Evolutionary conservation across 2,113 vertebrate species (phyloP).

Genomic region (Tapirus terrestris): DNA sequence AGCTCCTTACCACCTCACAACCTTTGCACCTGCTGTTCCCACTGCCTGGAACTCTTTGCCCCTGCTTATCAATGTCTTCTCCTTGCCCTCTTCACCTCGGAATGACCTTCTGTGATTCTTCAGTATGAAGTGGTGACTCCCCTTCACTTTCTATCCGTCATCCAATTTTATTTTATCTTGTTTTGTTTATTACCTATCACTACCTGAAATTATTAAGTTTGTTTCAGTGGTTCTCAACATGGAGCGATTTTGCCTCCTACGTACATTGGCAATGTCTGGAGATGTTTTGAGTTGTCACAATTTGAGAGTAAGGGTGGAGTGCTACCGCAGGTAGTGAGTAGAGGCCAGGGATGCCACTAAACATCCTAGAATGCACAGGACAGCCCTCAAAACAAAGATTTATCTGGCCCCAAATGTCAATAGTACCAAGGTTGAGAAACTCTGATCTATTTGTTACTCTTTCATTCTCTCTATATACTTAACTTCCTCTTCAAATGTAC

Average conservation of each 20-base stretch:
- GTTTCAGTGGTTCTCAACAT: not conserved
- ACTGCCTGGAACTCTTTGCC: not conserved
- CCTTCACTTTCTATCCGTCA: not conserved
- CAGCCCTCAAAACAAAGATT: not conserved
- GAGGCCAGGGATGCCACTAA: not conserved
- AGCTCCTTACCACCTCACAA: not conserved
- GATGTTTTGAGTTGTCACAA: not conserved
- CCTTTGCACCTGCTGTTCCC: not conserved
- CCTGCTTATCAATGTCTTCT: not conserved
- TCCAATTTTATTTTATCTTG: not conserved
- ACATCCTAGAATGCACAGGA: not conserved
- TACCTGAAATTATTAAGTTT: not conserved
- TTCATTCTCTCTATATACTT: not conserved
- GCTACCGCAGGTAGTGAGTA: not conserved
- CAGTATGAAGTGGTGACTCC: not conserved
- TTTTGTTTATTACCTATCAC: not conserved
- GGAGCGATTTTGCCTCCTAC: not conserved
- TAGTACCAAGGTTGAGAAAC: not conserved
- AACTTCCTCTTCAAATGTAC: not conserved
- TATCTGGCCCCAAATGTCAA: not conserved
- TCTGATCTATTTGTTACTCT: not conserved
- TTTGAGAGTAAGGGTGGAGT: too few species aligned
- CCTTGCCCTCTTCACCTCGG: not conserved
- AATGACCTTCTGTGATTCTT: not conserved
- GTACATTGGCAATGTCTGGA: not conserved